These are phyloP conservation scores for Liparis tanakae DNA, from an alignment of 2,797 vertebrate species.

Conservation along the genomic window DNA sequence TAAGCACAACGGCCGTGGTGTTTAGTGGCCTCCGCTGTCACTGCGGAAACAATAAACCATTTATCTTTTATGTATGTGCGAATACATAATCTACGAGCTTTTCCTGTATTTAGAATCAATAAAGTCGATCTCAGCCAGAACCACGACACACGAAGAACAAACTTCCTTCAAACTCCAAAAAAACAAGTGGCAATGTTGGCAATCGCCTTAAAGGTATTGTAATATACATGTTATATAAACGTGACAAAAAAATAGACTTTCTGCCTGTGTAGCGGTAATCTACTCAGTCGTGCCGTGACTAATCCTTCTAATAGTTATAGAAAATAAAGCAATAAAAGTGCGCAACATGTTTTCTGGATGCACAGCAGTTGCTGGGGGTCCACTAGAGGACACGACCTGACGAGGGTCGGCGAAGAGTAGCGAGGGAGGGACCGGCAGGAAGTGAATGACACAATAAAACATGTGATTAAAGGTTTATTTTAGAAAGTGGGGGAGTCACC, in stretches of 20 bases:
- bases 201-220: neutral
- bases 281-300: neutral
- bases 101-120: too few species aligned
- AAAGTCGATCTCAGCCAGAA: neutral
- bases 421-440: neutral
- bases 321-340: neutral
- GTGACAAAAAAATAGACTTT: too few species aligned
- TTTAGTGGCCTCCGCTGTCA: too few species aligned
- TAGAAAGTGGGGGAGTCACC: neutral
- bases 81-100: too few species aligned
- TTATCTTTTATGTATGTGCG: too few species aligned
- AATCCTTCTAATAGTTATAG: neutral
- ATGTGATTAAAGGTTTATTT: neutral
- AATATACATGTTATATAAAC: neutral
- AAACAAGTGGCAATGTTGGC: too few species aligned
- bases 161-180: too few species aligned
- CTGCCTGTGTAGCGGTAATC: neutral
- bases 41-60: too few species aligned
- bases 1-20: too few species aligned
- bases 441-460: neutral
- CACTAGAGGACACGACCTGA: neutral
- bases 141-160: too few species aligned
- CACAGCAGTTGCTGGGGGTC: neutral
- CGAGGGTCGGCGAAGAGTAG: neutral
- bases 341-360: neutral